Percentiles rank a stretch among this genome's conserved stretches.
These are phyloP conservation scores for Cyclophora punctaria DNA, from an alignment of 2,888 invertebrate genomes.

Conservation along the genomic window DNA sequence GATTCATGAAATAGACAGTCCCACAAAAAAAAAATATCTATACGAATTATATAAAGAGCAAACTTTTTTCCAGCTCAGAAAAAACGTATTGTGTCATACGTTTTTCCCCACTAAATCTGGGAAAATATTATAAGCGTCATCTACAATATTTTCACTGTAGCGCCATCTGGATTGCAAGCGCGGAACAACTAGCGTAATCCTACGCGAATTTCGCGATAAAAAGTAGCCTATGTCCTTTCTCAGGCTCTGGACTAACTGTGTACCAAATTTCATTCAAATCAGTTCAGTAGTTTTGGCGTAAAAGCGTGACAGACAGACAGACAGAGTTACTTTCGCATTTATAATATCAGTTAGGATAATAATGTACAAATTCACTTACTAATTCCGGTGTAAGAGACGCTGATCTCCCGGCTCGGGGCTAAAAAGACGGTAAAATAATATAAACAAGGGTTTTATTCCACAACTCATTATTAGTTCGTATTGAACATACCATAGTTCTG, in stretches of 20 bases:
- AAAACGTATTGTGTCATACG: neutral
- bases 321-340: no score
- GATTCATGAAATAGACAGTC: no score
- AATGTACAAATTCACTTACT: conserved; percentile 49
- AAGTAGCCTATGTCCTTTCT: no score
- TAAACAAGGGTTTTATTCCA: neutral
- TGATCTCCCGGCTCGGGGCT: conserved; percentile 77
- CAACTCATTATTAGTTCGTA: neutral
- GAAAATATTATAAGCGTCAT: neutral
- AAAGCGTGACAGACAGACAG: no score
- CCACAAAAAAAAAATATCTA: no score
- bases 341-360: neutral
- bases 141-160: neutral
- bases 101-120: neutral
- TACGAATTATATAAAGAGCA: neutral
- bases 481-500: conserved; percentile 77
- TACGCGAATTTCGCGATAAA: neutral
- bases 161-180: neutral
- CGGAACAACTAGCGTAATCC: neutral
- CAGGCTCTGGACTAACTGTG: no score
- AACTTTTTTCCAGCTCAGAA: neutral
- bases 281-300: no score
- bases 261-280: no score
- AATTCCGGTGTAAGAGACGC: conserved; percentile 77
- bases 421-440: conserved; percentile 18